phyloP scores from a whole-genome alignment of 2,888 invertebrate genomes.

The Tubulanus polymorphus region DNA sequence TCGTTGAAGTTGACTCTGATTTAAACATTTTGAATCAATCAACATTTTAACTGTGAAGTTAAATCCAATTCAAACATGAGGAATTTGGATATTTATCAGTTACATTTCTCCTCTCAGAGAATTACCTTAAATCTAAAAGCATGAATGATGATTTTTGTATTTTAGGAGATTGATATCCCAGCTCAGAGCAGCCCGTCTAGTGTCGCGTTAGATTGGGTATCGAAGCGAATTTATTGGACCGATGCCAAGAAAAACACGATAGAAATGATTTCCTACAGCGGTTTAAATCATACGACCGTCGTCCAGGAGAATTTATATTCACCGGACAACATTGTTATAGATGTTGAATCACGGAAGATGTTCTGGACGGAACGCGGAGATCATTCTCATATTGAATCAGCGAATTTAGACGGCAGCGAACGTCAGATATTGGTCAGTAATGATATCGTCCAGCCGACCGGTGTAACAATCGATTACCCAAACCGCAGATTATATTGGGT shows the following conservation, averaged over 20 bases:
- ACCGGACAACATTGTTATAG: constrained; percentile 59
- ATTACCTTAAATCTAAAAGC: too few relatives aligned
- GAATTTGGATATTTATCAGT: too few relatives aligned
- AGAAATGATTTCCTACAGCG: constrained; percentile 71
- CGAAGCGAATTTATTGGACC: constrained; percentile 70
- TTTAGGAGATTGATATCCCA: constrained; percentile 5
- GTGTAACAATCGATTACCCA: constrained; percentile 72
- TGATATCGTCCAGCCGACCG: constrained; percentile 62
- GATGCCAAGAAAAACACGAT: constrained; percentile 74
- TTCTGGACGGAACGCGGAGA: constrained; percentile 68
- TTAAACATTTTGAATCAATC: too few relatives aligned
- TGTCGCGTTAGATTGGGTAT: constrained; percentile 91
- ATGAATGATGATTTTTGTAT: too few relatives aligned
- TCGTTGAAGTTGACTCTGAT: too few relatives aligned
- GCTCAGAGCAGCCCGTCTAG: constrained; percentile 75
- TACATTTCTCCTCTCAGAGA: too few relatives aligned
- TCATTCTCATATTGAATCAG: constrained; percentile 30
- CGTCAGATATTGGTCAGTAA: constrained; percentile 24
- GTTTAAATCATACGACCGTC: constrained; percentile 69
- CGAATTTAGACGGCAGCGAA: constrained; percentile 35
- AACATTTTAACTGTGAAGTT: too few relatives aligned
- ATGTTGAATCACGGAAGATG: constrained; percentile 58
- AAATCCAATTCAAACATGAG: too few relatives aligned
- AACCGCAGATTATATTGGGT: constrained; percentile 77
- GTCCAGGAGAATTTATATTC: constrained; percentile 66